Base-by-base conservation (phyloP, 2,888 invertebrate genomes). In the Agrotis clavis region DNA sequence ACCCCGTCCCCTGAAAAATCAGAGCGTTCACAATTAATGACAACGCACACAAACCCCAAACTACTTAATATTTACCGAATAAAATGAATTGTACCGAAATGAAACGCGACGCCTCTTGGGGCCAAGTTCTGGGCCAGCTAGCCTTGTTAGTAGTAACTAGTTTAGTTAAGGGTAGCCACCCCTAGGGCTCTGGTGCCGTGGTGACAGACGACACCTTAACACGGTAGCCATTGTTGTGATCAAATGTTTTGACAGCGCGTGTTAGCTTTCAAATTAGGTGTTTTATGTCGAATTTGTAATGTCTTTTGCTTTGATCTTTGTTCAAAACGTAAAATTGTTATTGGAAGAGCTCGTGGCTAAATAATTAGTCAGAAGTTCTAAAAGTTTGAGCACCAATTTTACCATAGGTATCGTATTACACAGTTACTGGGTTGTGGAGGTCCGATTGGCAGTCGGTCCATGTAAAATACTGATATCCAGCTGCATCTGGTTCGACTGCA, bases 61-160 rank as follows among this genome's bases (percentile, higher is more conserved):
- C 64, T 72, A 67, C 25, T 62, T 63, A 63, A 70, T 62, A 82
- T 65, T 71, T 66, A 75, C 65, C 9, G 63, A 81, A 81, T 75
- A 82, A 85, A 82, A 86, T 78, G 71, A 83, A 79, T 81, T 82
- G 74, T 72, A 72, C 70, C 82, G 56, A 81, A 87, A 88, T 87
- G 81, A 81, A 87, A 79, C 64, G 71, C 67, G 79, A 79, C 61
- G 79, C 62, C 81, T 72, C 77, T 67, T 60, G 74, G 80, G 85
- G 78, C 51, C 71, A 69, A 69, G 50, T 35, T 7, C 19, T 61
- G 75, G 78, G 77, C 66, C 82, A 79, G 70, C 82, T 83, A 83
- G 84, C 74, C 79, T 81, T 84, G 85, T 88, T 90, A 88, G 87
- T 90, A 86, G 85, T 88, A 90, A 88, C 89, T 86, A 87, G 87